Evolutionary conservation across 2,888 invertebrate species (phyloP), one percentile per base, ranked within the genome.

Genomic region (Hydraecia micacea): DNA sequence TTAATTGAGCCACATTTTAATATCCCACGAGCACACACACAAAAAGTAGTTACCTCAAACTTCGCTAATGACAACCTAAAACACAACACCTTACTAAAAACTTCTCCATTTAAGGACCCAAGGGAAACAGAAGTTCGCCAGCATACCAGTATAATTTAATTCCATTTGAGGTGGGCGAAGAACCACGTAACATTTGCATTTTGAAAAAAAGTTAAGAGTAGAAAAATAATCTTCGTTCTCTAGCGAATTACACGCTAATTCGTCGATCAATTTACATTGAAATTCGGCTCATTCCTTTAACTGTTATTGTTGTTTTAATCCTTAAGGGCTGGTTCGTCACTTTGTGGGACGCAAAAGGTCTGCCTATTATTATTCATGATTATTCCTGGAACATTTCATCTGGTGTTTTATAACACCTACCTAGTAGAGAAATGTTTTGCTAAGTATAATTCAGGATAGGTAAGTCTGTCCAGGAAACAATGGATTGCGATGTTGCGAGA

Each of bases 241-340:
- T 32, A 72, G 72, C 39, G 77, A 76, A 75, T 76, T 82, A 68
- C 32, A 21, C 49, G 28, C 58, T 81, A 86, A 83, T 85, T 85
- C 77, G 46, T 83, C 80, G 83, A 89, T 86, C 75, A 88, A 89
- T 90, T 87, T 84, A 83, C 77, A 87, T 87, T 84, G 79, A 83
- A 90, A 87, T 88, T 87, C 79, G 73, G 70, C 79, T 85, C 78
- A 75, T 83, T 85, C 71, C 68, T 69, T 55, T 60, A 69, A 67
- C 74, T 87, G 79, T 89, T 89, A 90, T 90, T 90, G 89, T 88
- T 88, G 73, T 87, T 87, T 88, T 87, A 90, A 87, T 85, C 89
- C 86, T 85, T 73, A 60, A 75, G 81, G 83, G 76, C 74, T 72
- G 70, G 68, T 58, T 79, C 60, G 77, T 81, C 90, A 83, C 88